Base-by-base conservation (phyloP, 2,888 invertebrate species). In the Phoenoteleia sp. region DNA sequence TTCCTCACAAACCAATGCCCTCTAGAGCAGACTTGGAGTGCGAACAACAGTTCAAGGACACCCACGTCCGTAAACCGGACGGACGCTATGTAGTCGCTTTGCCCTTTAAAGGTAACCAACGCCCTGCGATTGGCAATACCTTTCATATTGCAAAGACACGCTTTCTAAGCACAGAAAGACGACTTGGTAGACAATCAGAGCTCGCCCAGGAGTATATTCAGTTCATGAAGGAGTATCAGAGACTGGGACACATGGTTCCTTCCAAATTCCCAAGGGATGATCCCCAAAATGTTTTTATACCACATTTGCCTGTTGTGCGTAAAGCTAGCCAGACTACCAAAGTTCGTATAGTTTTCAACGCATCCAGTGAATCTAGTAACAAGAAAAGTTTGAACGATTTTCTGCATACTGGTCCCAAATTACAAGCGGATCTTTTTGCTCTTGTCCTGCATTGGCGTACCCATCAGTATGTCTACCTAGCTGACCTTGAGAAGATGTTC, bases 401-500 rank as follows among this genome's bases (percentile, higher is more conserved):
- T 49, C 21, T 66, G 0, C 49, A 33, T 21, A 27, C 49, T 1
- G 49, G 47, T 21, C 66, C 66, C 2, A 45, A 64, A 13, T 17
- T 47, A 1, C 64, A 64, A 17, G 7, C 9, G 0, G 47, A 64
- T 13, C 6, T 49, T 1, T 29, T 66, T 2, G 49, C 66, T 6
- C n/a, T 66, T 2, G 19, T 66, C 1, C n/a, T 66, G 7, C 15
- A 29, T 1, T 66, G 66, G 49, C 49, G 66, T 21, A n/a, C 2
- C 21, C 25, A 54, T 54, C 3, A 15, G 7, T 69, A 17, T 25
- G 54, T 54, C 0, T 69, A 69, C 15, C 2, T 49, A 11, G 54
- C 69, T 0, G 54, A 69, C 25, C 13, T 69, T 0, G 49, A 9
- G 1, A 66, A 66, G 19, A 66, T 66, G 49, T 66, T 56, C n/a